Base-by-base conservation (phyloP, 1,140 invertebrate species). In the Lycorma delicatula region DNA sequence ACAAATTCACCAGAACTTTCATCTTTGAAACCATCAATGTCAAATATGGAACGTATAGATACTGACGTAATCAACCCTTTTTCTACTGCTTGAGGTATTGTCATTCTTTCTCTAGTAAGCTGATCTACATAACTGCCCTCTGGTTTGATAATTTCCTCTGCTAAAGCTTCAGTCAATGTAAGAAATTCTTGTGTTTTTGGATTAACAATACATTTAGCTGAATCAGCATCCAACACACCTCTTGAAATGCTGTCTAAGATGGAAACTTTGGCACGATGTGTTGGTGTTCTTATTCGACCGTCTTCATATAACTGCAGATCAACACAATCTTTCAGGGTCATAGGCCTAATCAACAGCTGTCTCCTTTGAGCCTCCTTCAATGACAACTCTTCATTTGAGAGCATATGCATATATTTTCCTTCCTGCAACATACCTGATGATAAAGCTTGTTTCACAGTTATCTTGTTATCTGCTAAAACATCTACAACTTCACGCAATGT, bases 11-110 rank as follows among this genome's bases (percentile, higher is more conserved):
- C 84, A 46, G 84, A 87, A 60, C 83, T 78, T 0, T 87, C 83
- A 71, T 96, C 89, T 67, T 85, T 87, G 68, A 97, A 91, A 56
- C 87, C 91, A 63, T 92, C 89, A 56, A 95, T 90, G 69, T 96
- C 87, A 69, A 96, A 96, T 57, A 93, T 85, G 4, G 89, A 90
- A 71, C 89, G 88, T 68, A 89, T 86, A 11, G 84, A 81, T 3
- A 95, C 85, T 3, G 92, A 89, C 6, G 89, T 88, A 38, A 97
- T 85, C n/a, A 90, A 77, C 34, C 93, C 93, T 60, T 85, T 79
- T 67, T 89, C 85, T 3, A 93, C 85, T 4, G 92, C 93, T 68
- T 93, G 85, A 7, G 79, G 78, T 60, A 62, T 84, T 26, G 81
- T 78, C 12, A 89, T 77, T 18, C 79, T 70, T 71, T 89, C 82